Percentiles rank a stretch among this genome's conserved stretches.
Conservation (phyloP, 2,113 vertebrate genomes). For the Notothenia coriiceps region DNA sequence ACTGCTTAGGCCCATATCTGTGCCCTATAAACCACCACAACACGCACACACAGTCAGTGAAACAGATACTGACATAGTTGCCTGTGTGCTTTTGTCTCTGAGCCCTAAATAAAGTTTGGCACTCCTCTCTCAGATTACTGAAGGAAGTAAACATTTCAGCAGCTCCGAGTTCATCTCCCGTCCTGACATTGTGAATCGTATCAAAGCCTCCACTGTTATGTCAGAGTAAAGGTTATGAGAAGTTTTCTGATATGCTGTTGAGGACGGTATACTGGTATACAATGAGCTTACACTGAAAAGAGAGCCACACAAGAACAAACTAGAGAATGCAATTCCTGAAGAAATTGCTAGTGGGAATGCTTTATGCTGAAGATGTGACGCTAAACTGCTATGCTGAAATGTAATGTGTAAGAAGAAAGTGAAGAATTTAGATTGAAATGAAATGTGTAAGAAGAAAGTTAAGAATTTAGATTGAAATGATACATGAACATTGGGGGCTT, state of each 20-base stretch:
- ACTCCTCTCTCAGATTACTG: constrained; percentile 38
- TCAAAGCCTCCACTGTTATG: background rate
- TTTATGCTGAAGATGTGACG: too few species aligned
- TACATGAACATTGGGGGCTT: too few species aligned
- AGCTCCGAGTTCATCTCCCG: background rate
- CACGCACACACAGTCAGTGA: background rate
- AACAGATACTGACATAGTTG: background rate
- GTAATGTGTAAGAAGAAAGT: too few species aligned
- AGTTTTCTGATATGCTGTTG: background rate
- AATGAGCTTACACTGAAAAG: background rate
- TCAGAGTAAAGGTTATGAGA: background rate
- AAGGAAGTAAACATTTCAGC: constrained; percentile 26
- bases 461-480: too few species aligned
- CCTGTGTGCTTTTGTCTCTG: background rate
- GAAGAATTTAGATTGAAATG: too few species aligned
- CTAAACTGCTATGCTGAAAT: too few species aligned
- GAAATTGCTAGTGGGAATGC: too few species aligned
- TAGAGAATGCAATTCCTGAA: too few species aligned
- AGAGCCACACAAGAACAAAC: background rate
- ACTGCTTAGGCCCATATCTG: constrained; percentile 3
- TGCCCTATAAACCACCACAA: constrained; percentile 32
- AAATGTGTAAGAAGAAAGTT: too few species aligned
- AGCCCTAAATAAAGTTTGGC: constrained; percentile 18
- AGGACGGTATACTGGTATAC: background rate
- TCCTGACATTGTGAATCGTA: background rate